phyloP scores from a whole-genome alignment of 2,797 vertebrate species.

The Poeciliopsis gracilis region DNA sequence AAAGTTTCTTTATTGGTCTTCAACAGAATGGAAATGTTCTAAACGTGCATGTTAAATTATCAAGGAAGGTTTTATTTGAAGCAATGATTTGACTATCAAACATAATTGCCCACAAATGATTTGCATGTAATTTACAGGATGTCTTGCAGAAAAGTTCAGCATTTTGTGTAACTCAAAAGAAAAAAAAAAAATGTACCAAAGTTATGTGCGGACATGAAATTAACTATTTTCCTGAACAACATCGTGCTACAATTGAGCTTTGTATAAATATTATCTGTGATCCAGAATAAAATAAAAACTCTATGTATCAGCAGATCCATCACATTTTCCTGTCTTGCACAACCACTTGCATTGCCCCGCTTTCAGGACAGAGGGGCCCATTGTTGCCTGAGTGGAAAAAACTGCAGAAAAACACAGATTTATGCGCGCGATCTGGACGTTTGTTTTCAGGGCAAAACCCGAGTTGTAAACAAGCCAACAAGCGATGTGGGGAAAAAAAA shows the following conservation, averaged over 20 bases:
- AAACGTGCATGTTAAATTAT: neutral
- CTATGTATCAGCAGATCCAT: conserved; percentile 77
- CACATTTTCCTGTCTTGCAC: conserved; percentile 75
- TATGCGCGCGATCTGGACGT: conserved; percentile 61
- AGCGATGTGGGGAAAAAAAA: conserved; percentile 14
- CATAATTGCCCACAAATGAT: neutral
- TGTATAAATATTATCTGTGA: conserved; percentile 64
- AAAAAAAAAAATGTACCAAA: neutral
- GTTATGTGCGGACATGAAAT: neutral
- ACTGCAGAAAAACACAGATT: conserved; percentile 71
- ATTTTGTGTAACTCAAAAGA: neutral
- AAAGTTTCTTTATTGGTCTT: neutral
- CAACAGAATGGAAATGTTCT: neutral
- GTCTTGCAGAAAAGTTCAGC: neutral
- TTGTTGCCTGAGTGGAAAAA: conserved; percentile 76
- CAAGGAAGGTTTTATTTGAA: neutral
- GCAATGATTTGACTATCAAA: neutral
- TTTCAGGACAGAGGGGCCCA: conserved; percentile 72
- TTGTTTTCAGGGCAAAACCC: conserved; percentile 71
- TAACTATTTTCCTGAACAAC: neutral
- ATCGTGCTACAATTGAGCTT: conserved; percentile 59
- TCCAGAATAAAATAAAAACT: conserved; percentile 60
- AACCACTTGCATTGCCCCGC: conserved; percentile 63
- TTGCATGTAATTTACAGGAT: neutral
- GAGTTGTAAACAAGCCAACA: conserved; percentile 53